Conservation (phyloP, 2,888 invertebrate species). For the Calephelis perditalis region DNA sequence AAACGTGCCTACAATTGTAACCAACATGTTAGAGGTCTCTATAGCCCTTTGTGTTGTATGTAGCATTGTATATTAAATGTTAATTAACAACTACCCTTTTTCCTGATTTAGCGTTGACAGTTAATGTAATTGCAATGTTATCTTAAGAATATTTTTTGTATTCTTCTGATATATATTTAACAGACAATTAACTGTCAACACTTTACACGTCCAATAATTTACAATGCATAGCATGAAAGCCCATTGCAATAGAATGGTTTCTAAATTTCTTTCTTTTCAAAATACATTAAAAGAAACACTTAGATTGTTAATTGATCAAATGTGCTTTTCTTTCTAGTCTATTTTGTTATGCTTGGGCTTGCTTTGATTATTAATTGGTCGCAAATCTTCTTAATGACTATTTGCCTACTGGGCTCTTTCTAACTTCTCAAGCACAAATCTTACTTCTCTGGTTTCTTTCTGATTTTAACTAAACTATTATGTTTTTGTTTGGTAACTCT, state of each 20-base stretch:
- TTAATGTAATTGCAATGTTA: slow-evolving; percentile 42
- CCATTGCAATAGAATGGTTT: slow-evolving; percentile 53
- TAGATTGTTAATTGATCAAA: slow-evolving; percentile 57
- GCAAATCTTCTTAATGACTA: slow-evolving; percentile 38
- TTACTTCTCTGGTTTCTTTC: slow-evolving; percentile 49
- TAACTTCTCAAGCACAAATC: slow-evolving; percentile 51
- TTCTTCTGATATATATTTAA: slow-evolving; percentile 2
- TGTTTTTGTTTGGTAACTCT: slow-evolving; percentile 25
- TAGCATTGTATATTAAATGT: slow-evolving; percentile 67
- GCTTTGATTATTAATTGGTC: slow-evolving; percentile 58
- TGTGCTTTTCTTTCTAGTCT: slow-evolving; percentile 60
- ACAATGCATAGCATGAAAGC: slow-evolving; percentile 64
- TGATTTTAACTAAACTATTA: slow-evolving; percentile 33
- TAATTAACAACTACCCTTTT: slow-evolving; percentile 48
- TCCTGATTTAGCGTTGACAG: slow-evolving; percentile 63
- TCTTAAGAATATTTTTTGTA: slow-evolving; percentile 1
- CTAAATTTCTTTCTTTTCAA: slow-evolving; percentile 48
- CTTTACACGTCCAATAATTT: slow-evolving; percentile 51
- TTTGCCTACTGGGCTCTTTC: slow-evolving; percentile 49
- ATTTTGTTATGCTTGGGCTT: slow-evolving; percentile 72
- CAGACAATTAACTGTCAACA: slow-evolving; percentile 61
- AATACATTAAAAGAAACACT: slow-evolving; percentile 53
- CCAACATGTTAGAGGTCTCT: slow-evolving; percentile 68
- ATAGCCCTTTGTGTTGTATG: slow-evolving; percentile 75
- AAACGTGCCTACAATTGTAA: slow-evolving; percentile 71